phyloP scores from a whole-genome alignment of 2,888 invertebrate genomes.

The Sycophila texana region DNA sequence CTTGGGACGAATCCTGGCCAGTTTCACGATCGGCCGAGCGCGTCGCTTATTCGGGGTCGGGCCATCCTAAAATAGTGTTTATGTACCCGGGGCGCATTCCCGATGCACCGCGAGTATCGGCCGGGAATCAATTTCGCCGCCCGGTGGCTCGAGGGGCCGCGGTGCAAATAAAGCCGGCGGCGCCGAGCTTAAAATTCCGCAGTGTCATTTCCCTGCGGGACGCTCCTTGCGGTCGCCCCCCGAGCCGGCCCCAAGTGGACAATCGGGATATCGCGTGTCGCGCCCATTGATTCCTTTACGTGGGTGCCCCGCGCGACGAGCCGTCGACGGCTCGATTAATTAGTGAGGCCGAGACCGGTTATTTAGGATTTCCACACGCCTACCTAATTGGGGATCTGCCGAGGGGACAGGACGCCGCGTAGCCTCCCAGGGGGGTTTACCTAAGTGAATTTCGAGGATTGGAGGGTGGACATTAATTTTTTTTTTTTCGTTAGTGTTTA shows the following conservation, averaged over 20 bases:
- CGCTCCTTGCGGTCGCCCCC: constrained; percentile 2
- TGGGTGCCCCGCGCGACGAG: background rate
- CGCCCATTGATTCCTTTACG: constrained; percentile 34
- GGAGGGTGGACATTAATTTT: no score
- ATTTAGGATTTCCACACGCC: constrained; percentile 21
- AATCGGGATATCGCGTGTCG: constrained; percentile 49
- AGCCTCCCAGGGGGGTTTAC: background rate
- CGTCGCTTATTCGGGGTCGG: no score
- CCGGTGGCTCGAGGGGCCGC: background rate
- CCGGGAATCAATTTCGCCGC: constrained; percentile 40
- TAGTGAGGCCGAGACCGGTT: constrained; percentile 19
- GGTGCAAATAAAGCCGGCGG: constrained; percentile 40
- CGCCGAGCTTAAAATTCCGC: constrained; percentile 42
- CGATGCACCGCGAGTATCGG: constrained; percentile 7
- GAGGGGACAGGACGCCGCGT: background rate
- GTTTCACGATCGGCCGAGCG: no score
- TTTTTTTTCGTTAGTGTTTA: no score
- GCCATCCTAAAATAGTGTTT: background rate
- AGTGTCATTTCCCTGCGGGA: constrained; percentile 45
- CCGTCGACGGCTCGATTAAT: constrained; percentile 27
- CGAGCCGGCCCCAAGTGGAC: background rate
- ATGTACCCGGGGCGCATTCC: background rate
- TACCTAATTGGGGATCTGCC: background rate
- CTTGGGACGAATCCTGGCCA: no score
- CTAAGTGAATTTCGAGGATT: background rate